Base-by-base conservation (phyloP, 2,888 invertebrate species). In the Pristionchus mayeri region DNA sequence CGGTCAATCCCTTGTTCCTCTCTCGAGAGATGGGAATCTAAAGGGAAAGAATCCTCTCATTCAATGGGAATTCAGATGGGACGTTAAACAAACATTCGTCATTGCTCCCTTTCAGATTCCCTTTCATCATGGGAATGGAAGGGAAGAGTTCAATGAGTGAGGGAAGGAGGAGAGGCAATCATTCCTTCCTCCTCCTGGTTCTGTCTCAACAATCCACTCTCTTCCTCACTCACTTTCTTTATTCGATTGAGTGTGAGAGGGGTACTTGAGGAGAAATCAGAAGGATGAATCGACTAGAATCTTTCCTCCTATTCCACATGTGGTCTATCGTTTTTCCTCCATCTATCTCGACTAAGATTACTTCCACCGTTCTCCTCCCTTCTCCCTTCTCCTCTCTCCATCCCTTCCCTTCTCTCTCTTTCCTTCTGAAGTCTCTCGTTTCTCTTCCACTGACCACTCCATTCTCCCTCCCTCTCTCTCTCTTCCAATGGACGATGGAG, bases 81-180 rank as follows among this genome's bases (percentile, higher is more conserved):
- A 67, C 21, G 13, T 30, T 37, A 67, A 30, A 37, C 67, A 67
- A 67, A 67, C 67, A 67, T 37, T 67, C 60, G 9, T 60, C 60
- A 60, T 67, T 67, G 34, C 67, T 67, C 67, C 67, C n/a, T 67
- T 67, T 37, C 67, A 67, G 40, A 67, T 67, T 67, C 67, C 67
- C 37, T 67, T 67, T 67, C 67, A 67, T 67, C 37, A n/a, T 63
- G 63, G 63, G 63, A 63, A 67, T 34, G 30, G 67, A 37, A 27
- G 21, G 37, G 21, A 37, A 37, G 37, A 40, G n/a, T 67, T 67
- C 1, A 67, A 40, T 67, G 37, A 21, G 4, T 21, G 34, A 37
- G 13, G 37, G 21, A 3, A 3, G 67, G n/a, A 37, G 13, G 37
- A 37, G 67, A 34, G 37, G 13, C 4, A 54, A 4, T 21, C 54